These are phyloP conservation scores for Neosilurus mollespiculum DNA, from an alignment of 2,797 vertebrate species.

Conservation along the genomic window DNA sequence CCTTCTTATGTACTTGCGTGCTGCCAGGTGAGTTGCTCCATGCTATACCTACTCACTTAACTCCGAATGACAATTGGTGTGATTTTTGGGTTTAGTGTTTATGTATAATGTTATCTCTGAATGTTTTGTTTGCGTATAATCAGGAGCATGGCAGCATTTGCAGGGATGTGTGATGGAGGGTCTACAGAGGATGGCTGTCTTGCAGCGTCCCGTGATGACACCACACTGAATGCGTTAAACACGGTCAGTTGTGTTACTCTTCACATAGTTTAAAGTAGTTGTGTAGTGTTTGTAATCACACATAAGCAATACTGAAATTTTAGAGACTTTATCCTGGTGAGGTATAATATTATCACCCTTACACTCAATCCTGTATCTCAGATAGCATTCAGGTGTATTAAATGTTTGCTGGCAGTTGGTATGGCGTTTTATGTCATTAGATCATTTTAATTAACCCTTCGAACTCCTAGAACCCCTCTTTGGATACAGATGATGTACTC, in stretches of 20 bases:
- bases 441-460: background rate
- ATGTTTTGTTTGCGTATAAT: conserved; percentile 37
- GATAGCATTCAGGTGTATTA: background rate
- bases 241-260: conserved; percentile 75
- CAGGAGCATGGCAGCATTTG: conserved; percentile 99
- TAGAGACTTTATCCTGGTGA: background rate
- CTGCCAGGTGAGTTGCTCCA: conserved; percentile 82
- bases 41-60: conserved; percentile 12
- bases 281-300: background rate
- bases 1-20: conserved; percentile 97
- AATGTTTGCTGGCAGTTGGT: background rate
- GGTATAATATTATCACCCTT: background rate
- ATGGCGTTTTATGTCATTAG: background rate
- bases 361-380: background rate
- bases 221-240: conserved; percentile 95
- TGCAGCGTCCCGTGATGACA: conserved; percentile 96
- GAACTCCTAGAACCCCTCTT: background rate
- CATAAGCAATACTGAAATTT: background rate
- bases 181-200: conserved; percentile 97
- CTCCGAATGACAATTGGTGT: background rate
- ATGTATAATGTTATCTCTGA: background rate
- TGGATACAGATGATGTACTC: background rate
- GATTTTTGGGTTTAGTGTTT: conserved; percentile 11
- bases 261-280: background rate
- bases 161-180: conserved; percentile 98